Conservation (phyloP, 2,888 invertebrate species). For the Drosophila borealis region DNA sequence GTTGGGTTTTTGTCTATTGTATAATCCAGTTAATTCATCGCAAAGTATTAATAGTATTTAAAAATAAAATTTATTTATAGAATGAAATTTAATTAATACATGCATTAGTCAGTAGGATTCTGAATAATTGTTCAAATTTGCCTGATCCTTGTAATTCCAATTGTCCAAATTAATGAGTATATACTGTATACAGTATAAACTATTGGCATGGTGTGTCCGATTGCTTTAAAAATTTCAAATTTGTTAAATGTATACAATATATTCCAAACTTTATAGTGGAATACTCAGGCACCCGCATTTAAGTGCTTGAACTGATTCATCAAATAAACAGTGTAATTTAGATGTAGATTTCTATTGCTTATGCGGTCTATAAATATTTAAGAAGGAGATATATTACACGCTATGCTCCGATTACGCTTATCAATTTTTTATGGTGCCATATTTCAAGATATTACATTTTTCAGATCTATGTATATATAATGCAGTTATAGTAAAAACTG, state of each 20-base stretch:
- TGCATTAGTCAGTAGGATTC: too few relatives aligned
- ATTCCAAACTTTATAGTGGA: conserved; percentile 18
- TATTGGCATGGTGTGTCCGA: conserved; percentile 28
- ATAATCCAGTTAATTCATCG: too few relatives aligned
- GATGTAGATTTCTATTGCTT: conserved; percentile 18
- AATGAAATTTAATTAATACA: not conserved
- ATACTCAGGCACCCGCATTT: conserved; percentile 34
- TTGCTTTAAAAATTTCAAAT: conserved; percentile 22
- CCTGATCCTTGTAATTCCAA: not conserved
- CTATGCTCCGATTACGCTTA: conserved; percentile 17
- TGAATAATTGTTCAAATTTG: not conserved
- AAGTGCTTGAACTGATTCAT: conserved; percentile 9
- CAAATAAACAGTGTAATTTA: conserved; percentile 36
- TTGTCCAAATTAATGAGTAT: not conserved
- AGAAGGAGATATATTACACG: not conserved
- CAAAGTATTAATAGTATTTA: too few relatives aligned
- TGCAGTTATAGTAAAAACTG: too few relatives aligned
- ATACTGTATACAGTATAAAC: not conserved
- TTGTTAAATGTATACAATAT: too few relatives aligned
- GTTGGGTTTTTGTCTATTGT: not conserved
- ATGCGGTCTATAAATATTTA: conserved; percentile 6
- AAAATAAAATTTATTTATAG: not conserved
- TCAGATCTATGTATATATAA: too few relatives aligned
- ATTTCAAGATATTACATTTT: too few relatives aligned
- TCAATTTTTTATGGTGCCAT: conserved; percentile 13